phyloP scores from a whole-genome alignment of 2,888 invertebrate species.

The Eupithecia subumbrata region DNA sequence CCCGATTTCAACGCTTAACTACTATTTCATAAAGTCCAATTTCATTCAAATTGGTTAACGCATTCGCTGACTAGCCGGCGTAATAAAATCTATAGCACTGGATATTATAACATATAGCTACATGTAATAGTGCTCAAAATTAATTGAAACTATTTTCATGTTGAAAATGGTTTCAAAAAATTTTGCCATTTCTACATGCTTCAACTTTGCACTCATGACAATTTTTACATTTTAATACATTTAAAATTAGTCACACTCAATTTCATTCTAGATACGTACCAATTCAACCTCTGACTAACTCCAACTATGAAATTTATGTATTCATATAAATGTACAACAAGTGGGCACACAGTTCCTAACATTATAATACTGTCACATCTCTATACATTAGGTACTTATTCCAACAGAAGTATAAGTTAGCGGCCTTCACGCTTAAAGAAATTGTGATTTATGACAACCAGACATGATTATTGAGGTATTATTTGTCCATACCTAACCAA shows the following conservation, averaged over 20 bases:
- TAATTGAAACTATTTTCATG: slow-evolving; percentile 25
- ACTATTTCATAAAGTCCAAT: slow-evolving; percentile 40
- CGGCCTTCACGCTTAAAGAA: slow-evolving; percentile 39
- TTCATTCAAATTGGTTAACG: slow-evolving; percentile 43
- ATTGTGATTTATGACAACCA: slow-evolving; percentile 64
- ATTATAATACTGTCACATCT: slow-evolving; percentile 44
- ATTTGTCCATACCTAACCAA: slow-evolving; percentile 57
- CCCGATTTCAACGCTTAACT: slow-evolving; percentile 44
- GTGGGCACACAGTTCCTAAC: slow-evolving; percentile 36
- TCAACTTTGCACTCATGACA: slow-evolving; percentile 27
- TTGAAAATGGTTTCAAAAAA: slow-evolving; percentile 26
- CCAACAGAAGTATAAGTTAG: slow-evolving; percentile 30
- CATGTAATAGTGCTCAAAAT: slow-evolving; percentile 27
- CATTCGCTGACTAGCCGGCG: slow-evolving; percentile 54
- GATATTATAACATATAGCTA: slow-evolving; percentile 37
- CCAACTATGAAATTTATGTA: slow-evolving; percentile 26
- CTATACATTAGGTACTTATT: slow-evolving; percentile 30
- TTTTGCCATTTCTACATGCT: slow-evolving; percentile 25
- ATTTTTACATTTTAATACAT: slow-evolving; percentile 29
- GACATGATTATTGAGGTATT: slow-evolving; percentile 64
- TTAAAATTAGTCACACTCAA: slow-evolving; percentile 35
- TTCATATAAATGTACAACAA: slow-evolving; percentile 29
- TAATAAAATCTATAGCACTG: slow-evolving; percentile 50
- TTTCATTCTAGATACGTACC: slow-evolving; percentile 30
- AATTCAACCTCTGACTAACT: slow-evolving; percentile 23